Percentiles rank a stretch among this genome's conserved stretches.
phyloP scores from a whole-genome alignment of 2,888 invertebrate species.

The Hyppa rectilinea region DNA sequence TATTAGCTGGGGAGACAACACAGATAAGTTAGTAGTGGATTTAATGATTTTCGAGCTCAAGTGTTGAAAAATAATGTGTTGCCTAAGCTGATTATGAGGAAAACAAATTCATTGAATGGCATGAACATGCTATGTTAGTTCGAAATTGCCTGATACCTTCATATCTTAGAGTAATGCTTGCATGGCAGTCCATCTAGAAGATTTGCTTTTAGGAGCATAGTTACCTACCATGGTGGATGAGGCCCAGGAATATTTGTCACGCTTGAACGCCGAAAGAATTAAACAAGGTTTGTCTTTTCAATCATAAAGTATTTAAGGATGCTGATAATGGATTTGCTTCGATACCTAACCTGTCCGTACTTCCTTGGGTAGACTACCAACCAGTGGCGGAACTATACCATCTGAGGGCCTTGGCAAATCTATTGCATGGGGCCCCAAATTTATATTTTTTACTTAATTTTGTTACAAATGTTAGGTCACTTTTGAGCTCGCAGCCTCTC shows the following conservation, averaged over 20 bases:
- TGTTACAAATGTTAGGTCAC: no score
- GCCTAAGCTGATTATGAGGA: background rate
- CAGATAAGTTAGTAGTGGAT: slow-evolving; percentile 21
- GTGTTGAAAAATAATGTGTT: slow-evolving; percentile 1
- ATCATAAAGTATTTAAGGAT: background rate
- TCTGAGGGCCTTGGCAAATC: no score
- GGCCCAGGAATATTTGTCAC: no score
- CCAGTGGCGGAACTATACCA: no score
- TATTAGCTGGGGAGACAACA: slow-evolving; percentile 26
- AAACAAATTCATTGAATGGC: background rate
- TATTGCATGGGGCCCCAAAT: no score
- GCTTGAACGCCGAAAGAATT: background rate
- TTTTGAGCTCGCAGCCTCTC: no score
- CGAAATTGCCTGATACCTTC: background rate
- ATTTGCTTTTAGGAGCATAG: background rate
- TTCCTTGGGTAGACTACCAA: background rate
- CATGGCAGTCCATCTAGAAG: no score
- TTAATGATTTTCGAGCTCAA: slow-evolving; percentile 9
- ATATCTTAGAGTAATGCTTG: background rate
- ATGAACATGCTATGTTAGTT: background rate
- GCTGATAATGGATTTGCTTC: background rate
- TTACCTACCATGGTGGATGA: no score
- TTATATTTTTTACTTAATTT: no score
- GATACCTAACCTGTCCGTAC: background rate
- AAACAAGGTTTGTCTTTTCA: background rate